These are phyloP conservation scores for Manis javanica DNA, from an alignment of 2,797 vertebrate species.

Conservation along the genomic window DNA sequence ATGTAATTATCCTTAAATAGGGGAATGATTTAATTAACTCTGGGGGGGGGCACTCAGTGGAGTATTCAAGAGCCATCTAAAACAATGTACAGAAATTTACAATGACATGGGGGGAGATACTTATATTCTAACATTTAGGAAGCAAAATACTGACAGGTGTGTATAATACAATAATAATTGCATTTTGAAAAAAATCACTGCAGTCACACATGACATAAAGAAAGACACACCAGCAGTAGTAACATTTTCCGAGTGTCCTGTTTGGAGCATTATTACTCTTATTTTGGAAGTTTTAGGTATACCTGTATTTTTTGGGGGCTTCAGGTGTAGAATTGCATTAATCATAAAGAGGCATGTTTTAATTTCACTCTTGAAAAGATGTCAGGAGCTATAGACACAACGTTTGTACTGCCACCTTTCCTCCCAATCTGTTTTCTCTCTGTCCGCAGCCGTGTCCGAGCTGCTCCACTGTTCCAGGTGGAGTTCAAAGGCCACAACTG, in stretches of 20 bases:
- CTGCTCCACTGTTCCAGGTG: conserved; percentile 89
- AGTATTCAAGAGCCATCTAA: conserved; percentile 48
- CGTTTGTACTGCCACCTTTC: background rate
- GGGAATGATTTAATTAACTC: conserved; percentile 46
- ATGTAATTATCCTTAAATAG: conserved; percentile 60
- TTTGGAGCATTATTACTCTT: background rate
- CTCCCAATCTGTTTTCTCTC: conserved; percentile 3
- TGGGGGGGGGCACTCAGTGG: background rate
- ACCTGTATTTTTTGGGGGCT: background rate
- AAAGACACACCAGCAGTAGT: background rate
- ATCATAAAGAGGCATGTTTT: background rate
- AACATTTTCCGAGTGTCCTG: background rate
- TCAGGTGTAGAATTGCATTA: background rate
- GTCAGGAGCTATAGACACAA: background rate
- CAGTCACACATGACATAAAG: background rate
- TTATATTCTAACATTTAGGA: background rate
- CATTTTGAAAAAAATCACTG: background rate
- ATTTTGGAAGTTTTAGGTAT: background rate
- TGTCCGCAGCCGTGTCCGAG: conserved; percentile 86
- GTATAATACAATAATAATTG: background rate
- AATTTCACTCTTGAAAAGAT: background rate
- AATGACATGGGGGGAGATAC: background rate
- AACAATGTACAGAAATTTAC: background rate
- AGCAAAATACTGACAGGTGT: background rate
- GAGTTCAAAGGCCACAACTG: conserved; percentile 89